phyloP scores from a whole-genome alignment of 1,140 invertebrate species.

The Dufourea novaeangliae region DNA sequence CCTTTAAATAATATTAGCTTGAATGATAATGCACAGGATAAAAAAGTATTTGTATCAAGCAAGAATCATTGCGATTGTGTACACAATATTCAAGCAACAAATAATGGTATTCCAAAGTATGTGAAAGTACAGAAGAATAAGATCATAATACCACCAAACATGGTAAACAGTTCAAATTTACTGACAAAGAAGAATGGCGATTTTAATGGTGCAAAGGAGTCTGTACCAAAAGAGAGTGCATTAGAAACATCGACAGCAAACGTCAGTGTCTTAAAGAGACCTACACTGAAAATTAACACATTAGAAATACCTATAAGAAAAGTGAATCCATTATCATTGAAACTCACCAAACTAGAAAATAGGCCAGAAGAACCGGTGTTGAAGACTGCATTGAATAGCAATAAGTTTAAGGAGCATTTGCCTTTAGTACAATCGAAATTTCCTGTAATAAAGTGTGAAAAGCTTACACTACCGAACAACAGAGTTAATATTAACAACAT shows the following conservation, averaged over 20 bases:
- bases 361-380: not conserved
- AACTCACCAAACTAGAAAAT: not conserved
- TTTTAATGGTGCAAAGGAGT: not conserved
- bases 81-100: not conserved
- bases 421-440: constrained; percentile 12
- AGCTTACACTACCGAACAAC: not conserved
- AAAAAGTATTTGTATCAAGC: not conserved
- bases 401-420: too few relatives aligned
- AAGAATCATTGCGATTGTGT: not conserved
- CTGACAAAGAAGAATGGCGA: not conserved
- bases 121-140: not conserved
- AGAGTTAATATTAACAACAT: not conserved
- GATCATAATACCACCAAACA: not conserved
- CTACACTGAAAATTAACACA: not conserved
- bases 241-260: not conserved
- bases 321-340: not conserved
- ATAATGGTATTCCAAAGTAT: not conserved
- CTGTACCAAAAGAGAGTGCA: not conserved
- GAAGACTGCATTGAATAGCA: not conserved
- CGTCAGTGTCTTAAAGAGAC: not conserved
- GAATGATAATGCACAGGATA: not conserved
- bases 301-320: too few relatives aligned
- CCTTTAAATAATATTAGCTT: not conserved
- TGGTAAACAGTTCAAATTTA: not conserved
- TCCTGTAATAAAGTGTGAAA: constrained; percentile 19